Conservation (phyloP, 2,113 vertebrate species). For the Scytalopus superciliaris region DNA sequence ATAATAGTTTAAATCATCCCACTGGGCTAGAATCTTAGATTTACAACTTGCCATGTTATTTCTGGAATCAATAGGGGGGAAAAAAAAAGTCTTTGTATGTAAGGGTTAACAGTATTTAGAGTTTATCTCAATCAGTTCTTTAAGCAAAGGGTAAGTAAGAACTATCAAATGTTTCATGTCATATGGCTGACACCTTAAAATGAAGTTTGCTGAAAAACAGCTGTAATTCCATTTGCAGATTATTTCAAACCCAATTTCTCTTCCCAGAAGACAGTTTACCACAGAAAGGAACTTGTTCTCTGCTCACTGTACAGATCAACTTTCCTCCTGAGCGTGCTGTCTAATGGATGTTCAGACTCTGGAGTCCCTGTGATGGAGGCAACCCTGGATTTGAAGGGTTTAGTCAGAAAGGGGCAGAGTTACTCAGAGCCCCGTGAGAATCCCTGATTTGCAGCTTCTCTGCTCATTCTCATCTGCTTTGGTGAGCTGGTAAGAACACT, state of each 20-base stretch:
- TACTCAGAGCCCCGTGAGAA: background rate
- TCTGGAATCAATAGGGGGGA: background rate
- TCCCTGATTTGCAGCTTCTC: background rate
- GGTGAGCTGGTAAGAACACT: background rate
- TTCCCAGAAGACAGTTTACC: background rate
- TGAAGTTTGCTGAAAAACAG: background rate
- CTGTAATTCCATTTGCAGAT: background rate
- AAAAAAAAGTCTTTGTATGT: background rate
- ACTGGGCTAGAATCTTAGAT: background rate
- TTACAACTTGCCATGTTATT: background rate
- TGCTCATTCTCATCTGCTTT: background rate
- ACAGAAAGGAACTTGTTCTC: background rate
- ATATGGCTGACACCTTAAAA: background rate
- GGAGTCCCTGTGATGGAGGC: background rate
- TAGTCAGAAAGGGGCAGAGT: background rate
- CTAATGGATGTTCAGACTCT: background rate
- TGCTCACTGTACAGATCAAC: background rate
- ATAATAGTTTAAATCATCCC: background rate
- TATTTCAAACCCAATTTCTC: background rate
- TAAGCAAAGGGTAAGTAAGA: background rate
- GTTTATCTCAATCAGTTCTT: background rate
- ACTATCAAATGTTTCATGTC: background rate
- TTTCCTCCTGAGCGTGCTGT: background rate
- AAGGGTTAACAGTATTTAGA: background rate
- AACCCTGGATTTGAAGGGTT: background rate